A percentile compares a stretch with the other conserved stretches of the same genome.
phyloP scores from a whole-genome alignment of 2,113 vertebrate genomes.

The Takifugu bimaculatus region DNA sequence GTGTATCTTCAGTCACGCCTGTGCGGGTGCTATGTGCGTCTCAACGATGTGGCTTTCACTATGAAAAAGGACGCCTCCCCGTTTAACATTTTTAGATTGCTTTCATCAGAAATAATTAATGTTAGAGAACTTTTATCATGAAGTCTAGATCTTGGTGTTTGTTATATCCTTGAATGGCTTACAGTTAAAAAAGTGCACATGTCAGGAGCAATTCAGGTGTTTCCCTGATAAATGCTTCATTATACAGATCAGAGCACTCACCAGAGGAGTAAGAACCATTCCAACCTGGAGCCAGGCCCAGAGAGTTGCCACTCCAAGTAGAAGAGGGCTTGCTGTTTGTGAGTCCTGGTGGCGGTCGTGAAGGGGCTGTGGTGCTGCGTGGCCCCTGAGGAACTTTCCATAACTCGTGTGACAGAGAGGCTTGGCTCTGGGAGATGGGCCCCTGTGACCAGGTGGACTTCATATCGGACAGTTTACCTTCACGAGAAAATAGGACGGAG shows the following conservation, averaged over 20 bases:
- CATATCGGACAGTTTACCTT: constrained; percentile 95
- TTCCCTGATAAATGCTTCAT: too few species aligned
- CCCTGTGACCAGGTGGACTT: constrained; percentile 96
- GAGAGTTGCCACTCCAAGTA: constrained; percentile 89
- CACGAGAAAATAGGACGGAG: background rate
- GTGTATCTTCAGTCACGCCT: background rate
- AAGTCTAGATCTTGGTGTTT: background rate
- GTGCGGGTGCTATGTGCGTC: background rate
- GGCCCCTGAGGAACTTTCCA: constrained; percentile 90
- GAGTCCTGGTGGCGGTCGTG: constrained; percentile 92
- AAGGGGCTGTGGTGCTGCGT: constrained; percentile 85
- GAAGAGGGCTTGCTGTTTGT: constrained; percentile 92
- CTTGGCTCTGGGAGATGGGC: constrained; percentile 90
- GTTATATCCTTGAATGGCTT: too few species aligned
- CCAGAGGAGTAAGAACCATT: constrained; percentile 91
- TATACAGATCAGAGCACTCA: constrained; percentile 43
- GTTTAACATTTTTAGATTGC: background rate
- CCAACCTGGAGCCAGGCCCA: constrained; percentile 83
- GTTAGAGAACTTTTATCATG: too few species aligned
- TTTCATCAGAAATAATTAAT: background rate
- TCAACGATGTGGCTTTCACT: background rate
- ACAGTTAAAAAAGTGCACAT: too few species aligned
- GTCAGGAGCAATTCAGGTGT: too few species aligned
- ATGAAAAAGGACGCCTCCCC: background rate
- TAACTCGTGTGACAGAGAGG: constrained; percentile 91